phyloP scores from a whole-genome alignment of 2,797 vertebrate genomes.

The Tadarida brasiliensis region DNA sequence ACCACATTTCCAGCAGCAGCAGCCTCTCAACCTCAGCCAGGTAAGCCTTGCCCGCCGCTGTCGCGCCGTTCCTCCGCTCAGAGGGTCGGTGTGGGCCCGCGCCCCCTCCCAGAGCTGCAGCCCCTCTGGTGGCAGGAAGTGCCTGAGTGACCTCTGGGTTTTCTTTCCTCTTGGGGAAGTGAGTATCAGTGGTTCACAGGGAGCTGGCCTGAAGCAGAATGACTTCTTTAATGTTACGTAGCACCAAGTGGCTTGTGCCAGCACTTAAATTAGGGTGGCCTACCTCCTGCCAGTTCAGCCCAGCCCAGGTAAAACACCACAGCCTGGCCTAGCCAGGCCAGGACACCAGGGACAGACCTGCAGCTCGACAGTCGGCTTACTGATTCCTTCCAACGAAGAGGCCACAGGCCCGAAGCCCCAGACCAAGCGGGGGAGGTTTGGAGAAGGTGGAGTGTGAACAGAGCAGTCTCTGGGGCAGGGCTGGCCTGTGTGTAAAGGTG shows the following conservation, averaged over 20 bases:
- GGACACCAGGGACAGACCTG: neutral
- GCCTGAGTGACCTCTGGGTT: accelerated
- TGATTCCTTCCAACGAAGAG: neutral
- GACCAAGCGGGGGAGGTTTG: neutral
- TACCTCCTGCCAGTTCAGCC: accelerated
- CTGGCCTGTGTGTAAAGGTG: neutral
- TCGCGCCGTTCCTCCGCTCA: no score
- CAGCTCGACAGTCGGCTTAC: neutral
- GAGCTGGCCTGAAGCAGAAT: neutral
- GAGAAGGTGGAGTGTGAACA: accelerated
- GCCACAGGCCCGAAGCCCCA: neutral
- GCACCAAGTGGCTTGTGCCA: neutral
- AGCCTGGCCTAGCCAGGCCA: neutral
- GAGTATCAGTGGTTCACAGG: neutral
- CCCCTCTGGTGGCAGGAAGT: no score
- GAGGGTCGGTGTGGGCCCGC: accelerated
- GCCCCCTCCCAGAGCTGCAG: no score
- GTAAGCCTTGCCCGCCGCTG: slow-evolving; percentile 82
- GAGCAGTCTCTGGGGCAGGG: neutral
- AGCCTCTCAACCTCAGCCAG: slow-evolving; percentile 99
- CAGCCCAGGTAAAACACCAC: neutral
- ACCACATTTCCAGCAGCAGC: slow-evolving; percentile 96
- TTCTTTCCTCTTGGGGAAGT: neutral
- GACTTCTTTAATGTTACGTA: neutral
- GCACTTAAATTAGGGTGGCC: neutral